Conservation (phyloP, 2,888 invertebrate species). For the Chironomus tentans region DNA sequence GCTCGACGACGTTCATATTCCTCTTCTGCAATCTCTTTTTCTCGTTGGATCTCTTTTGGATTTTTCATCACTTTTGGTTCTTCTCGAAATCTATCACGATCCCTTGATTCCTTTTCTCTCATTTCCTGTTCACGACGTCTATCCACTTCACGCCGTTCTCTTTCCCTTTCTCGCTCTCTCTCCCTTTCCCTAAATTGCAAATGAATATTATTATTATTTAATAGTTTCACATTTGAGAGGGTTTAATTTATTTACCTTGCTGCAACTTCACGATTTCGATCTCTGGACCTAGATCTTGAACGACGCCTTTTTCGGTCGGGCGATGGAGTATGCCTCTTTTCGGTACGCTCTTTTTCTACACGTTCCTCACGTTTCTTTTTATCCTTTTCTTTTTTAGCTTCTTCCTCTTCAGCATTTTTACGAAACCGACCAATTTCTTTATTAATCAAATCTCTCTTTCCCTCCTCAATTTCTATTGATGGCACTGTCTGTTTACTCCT, state of each 20-base stretch:
- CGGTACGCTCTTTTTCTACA: conserved; percentile 36
- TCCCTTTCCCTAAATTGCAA: conserved; percentile 53
- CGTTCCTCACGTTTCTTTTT: conserved; percentile 40
- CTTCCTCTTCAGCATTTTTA: conserved; percentile 60
- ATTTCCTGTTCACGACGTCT: conserved; percentile 21
- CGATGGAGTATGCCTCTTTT: conserved; percentile 43
- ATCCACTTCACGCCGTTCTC: conserved; percentile 3
- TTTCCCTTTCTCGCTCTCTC: conserved; percentile 31
- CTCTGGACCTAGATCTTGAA: conserved; percentile 41
- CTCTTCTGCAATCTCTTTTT: conserved; percentile 86
- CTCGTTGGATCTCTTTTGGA: conserved; percentile 55
- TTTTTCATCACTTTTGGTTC: conserved; percentile 47
- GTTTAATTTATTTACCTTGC: conserved; percentile 31
- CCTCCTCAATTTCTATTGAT: conserved; percentile 88
- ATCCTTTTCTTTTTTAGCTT: conserved; percentile 44
- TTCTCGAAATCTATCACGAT: conserved; percentile 42
- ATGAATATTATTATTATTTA: too few species aligned
- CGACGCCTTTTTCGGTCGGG: conserved; percentile 41
- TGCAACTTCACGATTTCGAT: conserved; percentile 43
- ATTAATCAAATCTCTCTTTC: conserved; percentile 90
- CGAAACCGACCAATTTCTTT: conserved; percentile 96
- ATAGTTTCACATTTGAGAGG: conserved; percentile 35
- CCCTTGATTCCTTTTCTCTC: conserved; percentile 12
- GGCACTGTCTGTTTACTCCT: conserved; percentile 44
- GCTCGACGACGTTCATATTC: conserved; percentile 78